A percentile compares a stretch with the other conserved stretches of the same genome.
Evolutionary conservation across 2,888 invertebrate species (phyloP).

Genomic region (Lithosia quadra): DNA sequence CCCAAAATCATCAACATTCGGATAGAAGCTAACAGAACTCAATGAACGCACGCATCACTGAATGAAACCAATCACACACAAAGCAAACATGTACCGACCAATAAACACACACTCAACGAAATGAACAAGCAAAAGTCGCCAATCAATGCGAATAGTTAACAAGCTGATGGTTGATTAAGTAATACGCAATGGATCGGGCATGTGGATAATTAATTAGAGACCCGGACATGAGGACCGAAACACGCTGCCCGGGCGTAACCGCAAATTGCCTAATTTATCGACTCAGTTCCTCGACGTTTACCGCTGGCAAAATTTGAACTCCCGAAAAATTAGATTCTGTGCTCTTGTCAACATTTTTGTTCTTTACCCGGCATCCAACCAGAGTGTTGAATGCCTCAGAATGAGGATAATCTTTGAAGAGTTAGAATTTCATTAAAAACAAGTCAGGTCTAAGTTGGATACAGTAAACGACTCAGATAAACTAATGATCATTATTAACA

Average conservation of each 20-base stretch:
- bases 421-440: not conserved
- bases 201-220: constrained; percentile 74
- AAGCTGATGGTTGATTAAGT: constrained; percentile 70
- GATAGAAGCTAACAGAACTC: not conserved
- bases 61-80: constrained; percentile 38
- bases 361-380: not conserved
- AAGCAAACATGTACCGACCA: constrained; percentile 34
- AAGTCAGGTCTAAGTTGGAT: too few relatives aligned
- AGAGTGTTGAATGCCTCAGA: too few relatives aligned
- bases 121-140: constrained; percentile 54
- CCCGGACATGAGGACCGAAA: constrained; percentile 53
- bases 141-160: constrained; percentile 61
- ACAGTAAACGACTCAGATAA: too few relatives aligned
- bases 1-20: not conserved
- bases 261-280: constrained; percentile 77
- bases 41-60: constrained; percentile 16
- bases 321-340: constrained; percentile 8
- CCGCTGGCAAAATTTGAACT: constrained; percentile 19
- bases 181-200: constrained; percentile 56
- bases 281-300: constrained; percentile 55
- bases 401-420: too few relatives aligned
- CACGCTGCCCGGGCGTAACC: constrained; percentile 52
- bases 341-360: not conserved
- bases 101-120: constrained; percentile 53
- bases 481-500: too few relatives aligned